phyloP scores from a whole-genome alignment of 2,888 invertebrate species.

The Volucella zonaria region DNA sequence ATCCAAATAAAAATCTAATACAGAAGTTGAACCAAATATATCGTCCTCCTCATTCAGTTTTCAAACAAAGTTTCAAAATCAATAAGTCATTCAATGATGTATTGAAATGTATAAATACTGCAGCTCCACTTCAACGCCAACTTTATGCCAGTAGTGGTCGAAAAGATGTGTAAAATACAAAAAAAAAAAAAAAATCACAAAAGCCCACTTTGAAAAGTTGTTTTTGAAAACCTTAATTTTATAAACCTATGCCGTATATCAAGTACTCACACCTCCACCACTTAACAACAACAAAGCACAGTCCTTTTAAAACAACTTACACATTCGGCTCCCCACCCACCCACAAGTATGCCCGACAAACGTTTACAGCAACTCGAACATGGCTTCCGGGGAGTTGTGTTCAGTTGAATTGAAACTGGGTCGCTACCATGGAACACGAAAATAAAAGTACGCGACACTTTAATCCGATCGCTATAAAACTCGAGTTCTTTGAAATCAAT shows the following conservation, averaged over 20 bases:
- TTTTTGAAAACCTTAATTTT: conserved; percentile 39
- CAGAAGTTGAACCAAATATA: conserved; percentile 1
- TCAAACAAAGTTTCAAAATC: conserved; percentile 2
- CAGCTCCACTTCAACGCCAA: neutral
- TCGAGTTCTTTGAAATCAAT: conserved; percentile 60
- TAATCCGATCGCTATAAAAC: conserved; percentile 52
- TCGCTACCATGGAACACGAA: conserved; percentile 51
- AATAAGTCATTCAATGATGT: conserved; percentile 15
- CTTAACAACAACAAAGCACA: neutral
- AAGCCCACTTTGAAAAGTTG: conserved; percentile 22
- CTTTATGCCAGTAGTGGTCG: neutral
- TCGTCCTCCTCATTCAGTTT: conserved; percentile 1
- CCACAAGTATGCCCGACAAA: neutral
- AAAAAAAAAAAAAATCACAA: neutral
- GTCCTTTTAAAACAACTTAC: conserved; percentile 1
- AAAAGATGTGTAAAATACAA: neutral
- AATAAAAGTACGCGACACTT: conserved; percentile 46
- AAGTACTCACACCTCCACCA: conserved; percentile 34
- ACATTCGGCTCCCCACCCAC: neutral
- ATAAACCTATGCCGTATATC: conserved; percentile 29
- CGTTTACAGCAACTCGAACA: conserved; percentile 42
- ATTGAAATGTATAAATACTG: neutral
- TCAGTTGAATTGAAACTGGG: conserved; percentile 42
- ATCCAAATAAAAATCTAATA: neutral
- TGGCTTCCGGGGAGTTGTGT: conserved; percentile 58